These are phyloP conservation scores for Picathartes gymnocephalus DNA, from an alignment of 2,113 vertebrate species.

Conservation along the genomic window DNA sequence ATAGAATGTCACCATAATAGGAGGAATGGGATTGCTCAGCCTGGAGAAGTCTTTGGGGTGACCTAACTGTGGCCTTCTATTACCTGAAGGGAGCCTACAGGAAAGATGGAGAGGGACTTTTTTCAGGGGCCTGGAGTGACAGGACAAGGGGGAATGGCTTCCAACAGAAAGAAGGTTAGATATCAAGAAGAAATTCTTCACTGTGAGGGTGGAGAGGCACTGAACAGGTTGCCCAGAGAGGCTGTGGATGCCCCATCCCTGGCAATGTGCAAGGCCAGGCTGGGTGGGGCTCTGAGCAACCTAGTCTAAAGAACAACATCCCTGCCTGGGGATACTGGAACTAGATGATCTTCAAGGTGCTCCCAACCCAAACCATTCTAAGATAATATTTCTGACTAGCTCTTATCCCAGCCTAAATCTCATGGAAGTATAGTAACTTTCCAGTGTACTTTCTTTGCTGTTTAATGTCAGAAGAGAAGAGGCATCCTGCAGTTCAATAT, in stretches of 20 bases:
- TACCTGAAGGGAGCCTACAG: background rate
- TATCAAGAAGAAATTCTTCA: background rate
- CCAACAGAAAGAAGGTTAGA: background rate
- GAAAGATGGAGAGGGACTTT: background rate
- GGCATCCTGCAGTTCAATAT: background rate
- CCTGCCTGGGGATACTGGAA: background rate
- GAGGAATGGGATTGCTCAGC: background rate
- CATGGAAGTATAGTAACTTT: background rate
- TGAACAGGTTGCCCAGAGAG: background rate
- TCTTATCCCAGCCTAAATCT: background rate
- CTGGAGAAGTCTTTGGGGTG: background rate
- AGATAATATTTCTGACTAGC: background rate
- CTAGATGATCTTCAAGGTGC: background rate
- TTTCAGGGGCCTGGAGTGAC: background rate
- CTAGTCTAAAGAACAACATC: background rate
- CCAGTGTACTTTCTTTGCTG: background rate
- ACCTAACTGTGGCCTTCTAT: background rate
- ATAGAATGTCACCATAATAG: background rate
- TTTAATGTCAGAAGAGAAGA: background rate
- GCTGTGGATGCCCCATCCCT: background rate
- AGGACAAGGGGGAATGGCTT: background rate
- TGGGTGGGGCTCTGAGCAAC: background rate
- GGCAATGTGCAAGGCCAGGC: background rate
- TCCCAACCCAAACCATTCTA: background rate
- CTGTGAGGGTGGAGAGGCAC: background rate